phyloP scores from a whole-genome alignment of 2,888 invertebrate genomes.

The Acanthococcus lagerstroemiae region DNA sequence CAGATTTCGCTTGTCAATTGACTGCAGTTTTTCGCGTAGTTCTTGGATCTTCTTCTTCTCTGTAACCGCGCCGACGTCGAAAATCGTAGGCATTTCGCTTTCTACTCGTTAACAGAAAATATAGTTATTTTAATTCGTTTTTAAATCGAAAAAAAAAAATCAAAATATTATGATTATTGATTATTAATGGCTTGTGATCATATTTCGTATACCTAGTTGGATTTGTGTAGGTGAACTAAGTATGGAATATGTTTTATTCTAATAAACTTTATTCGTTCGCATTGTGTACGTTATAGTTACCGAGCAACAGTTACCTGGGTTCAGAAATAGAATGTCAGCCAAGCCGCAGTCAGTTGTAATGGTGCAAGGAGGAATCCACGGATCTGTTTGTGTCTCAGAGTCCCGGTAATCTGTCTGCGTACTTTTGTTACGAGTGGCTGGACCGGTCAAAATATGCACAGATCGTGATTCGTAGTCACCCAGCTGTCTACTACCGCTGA shows the following conservation, averaged over 20 bases:
- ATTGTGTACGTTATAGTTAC: no score
- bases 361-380: slow-evolving; percentile 7
- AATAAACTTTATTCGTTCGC: no score
- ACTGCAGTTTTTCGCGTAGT: not conserved
- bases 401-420: slow-evolving; percentile 20
- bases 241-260: no score
- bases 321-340: not conserved
- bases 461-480: not conserved
- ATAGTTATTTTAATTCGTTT: no score
- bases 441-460: not conserved
- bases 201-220: no score
- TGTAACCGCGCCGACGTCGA: not conserved
- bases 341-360: not conserved
- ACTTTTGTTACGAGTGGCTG: not conserved
- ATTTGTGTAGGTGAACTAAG: no score
- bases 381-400: slow-evolving; percentile 24
- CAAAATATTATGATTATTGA: no score
- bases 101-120: no score
- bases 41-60: slow-evolving; percentile 5
- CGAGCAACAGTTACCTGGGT: no score
- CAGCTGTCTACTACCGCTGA: not conserved
- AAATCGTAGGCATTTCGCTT: no score
- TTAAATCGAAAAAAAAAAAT: no score
- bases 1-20: slow-evolving; percentile 4
- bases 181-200: no score